Percentiles rank a stretch among this genome's conserved stretches.
These are phyloP conservation scores for Callorhinus ursinus DNA, from an alignment of 2,113 vertebrate genomes.

Conservation along the genomic window DNA sequence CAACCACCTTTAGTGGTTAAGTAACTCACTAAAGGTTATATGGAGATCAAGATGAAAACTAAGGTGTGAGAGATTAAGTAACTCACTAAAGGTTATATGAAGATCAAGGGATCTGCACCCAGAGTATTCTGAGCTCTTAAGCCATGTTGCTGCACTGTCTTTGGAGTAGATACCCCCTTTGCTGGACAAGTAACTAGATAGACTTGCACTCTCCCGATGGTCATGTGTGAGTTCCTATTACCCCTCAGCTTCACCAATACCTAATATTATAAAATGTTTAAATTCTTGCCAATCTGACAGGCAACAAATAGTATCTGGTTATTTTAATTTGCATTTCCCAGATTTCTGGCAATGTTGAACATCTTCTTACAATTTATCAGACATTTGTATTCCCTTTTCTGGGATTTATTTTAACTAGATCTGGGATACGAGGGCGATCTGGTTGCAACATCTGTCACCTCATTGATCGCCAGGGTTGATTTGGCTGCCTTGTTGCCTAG, in stretches of 20 bases:
- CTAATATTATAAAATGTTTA: background rate
- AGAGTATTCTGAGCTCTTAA: background rate
- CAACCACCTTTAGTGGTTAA: background rate
- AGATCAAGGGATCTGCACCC: background rate
- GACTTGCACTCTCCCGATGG: background rate
- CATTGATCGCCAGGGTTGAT: background rate
- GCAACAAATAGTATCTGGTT: background rate
- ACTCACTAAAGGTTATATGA: background rate
- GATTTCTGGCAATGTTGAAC: background rate
- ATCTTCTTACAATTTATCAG: background rate
- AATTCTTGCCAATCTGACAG: background rate
- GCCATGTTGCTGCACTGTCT: background rate
- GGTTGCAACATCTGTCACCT: background rate
- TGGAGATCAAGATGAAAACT: background rate
- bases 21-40: too few species aligned
- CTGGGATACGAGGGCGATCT: background rate
- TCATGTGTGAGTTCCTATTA: background rate
- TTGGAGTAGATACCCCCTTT: rapidly evolving
- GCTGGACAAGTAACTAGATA: background rate
- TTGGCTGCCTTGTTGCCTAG: background rate
- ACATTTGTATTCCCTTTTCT: background rate
- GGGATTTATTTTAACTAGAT: background rate
- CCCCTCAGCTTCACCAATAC: background rate
- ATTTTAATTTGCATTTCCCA: conserved; percentile 21
- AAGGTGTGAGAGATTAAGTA: background rate